Base-by-base conservation (phyloP, 2,888 invertebrate species). In the Lamellibrachia columna region DNA sequence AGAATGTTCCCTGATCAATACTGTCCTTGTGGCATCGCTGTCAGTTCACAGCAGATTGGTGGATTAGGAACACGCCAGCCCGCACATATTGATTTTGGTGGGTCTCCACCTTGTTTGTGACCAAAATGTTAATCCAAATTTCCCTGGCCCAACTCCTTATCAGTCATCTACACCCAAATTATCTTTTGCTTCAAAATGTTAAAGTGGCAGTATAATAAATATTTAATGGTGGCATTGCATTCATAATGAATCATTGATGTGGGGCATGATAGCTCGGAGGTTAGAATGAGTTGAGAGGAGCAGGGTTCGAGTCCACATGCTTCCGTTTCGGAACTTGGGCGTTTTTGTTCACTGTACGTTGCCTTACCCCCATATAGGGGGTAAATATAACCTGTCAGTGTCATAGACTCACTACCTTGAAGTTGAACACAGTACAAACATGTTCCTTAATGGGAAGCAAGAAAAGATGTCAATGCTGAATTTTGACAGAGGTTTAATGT, bases 11-110 rank as follows among this genome's bases (percentile, higher is more conserved):
- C 75, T 75, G 75, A 75, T 75, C 75, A 75, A 75, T 75, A 75
- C 75, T 75, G 75, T 75, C 75, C 75, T 75, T 75, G 75, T 75
- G 75, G 75, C 75, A 75, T 75, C 22, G 22, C 75, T 75, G 75
- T 75, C 75, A 75, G 75, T 75, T 75, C 22, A 75, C 75, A 22
- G 75, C 22, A 75, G 75, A 75, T 75, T 75, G 75, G 75, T 75
- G 75, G 75, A 75, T 75, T 75, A 75, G 75, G 75, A 75, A 75
- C 75, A 75, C 75, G 75, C 75, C 75, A 75, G 75, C 75, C 75
- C 22, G 75, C 75, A 75, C 75, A 75, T 75, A 75, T 75, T 75
- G 75, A 75, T 75, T 75, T 75, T 75, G 22, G 75, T 75, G 75
- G 6, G 75, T 75, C 75, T 75, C 75, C 22, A n/a, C 75, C 22